Evolutionary conservation across 2,797 vertebrate genomes (phyloP).

Genomic region (Lagodon rhomboides): DNA sequence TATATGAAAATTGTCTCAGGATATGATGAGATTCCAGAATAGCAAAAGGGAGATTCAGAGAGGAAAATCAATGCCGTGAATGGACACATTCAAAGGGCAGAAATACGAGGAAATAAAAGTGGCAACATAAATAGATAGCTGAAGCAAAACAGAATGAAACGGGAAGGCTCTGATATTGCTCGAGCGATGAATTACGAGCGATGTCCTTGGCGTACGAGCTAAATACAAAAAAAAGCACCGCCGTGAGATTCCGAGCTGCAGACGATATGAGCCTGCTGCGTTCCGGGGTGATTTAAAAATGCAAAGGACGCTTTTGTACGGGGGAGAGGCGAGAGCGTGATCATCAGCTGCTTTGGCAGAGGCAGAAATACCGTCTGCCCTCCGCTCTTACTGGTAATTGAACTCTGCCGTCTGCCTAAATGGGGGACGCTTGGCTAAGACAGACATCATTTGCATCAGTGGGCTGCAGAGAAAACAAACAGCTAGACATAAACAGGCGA

Average conservation of each 20-base stretch:
- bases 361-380: constrained; percentile 61
- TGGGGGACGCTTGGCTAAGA: constrained; percentile 47
- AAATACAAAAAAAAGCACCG: constrained; percentile 48
- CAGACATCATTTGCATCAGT: constrained; percentile 57
- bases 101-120: constrained; percentile 69
- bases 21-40: constrained; percentile 53
- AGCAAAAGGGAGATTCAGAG: constrained; percentile 34
- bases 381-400: constrained; percentile 70
- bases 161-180: constrained; percentile 59
- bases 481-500: constrained; percentile 36
- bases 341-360: constrained; percentile 66
- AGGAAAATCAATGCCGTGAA: constrained; percentile 49
- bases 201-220: constrained; percentile 48
- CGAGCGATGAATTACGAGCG: constrained; percentile 57
- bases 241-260: constrained; percentile 38
- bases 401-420: constrained; percentile 67
- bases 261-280: constrained; percentile 60
- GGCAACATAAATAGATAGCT: constrained; percentile 57
- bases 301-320: constrained; percentile 57
- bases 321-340: constrained; percentile 35
- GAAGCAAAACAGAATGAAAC: constrained; percentile 60
- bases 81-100: constrained; percentile 45
- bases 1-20: constrained; percentile 45
- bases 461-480: constrained; percentile 47
- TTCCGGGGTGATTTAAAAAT: constrained; percentile 70